Evolutionary conservation across 2,797 vertebrate species (phyloP).

Genomic region (Trachops cirrhosus): DNA sequence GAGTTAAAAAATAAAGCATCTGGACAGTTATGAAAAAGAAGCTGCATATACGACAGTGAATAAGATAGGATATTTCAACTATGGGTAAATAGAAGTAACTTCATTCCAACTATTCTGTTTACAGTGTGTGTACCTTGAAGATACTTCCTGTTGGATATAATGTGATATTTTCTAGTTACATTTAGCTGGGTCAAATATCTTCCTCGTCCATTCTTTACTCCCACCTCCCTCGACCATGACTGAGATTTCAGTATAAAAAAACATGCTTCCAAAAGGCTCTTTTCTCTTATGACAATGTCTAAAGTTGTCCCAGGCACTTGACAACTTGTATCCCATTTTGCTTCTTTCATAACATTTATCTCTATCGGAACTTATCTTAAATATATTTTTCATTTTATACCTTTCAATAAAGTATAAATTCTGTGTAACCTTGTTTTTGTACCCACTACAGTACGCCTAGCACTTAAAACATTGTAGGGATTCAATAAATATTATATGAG

Average conservation of each 20-base stretch:
- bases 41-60: not conserved
- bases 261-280: not conserved
- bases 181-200: not conserved
- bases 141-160: not conserved
- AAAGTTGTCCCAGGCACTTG: not conserved
- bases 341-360: slow-evolving; percentile 12
- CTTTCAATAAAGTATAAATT: not conserved
- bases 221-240: not conserved
- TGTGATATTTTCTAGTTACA: not conserved
- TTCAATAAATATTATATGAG: not conserved
- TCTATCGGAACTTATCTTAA: not conserved
- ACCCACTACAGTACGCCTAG: not conserved
- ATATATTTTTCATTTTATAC: not conserved
- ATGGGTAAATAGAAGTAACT: not conserved
- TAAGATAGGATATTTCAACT: not conserved
- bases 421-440: not conserved
- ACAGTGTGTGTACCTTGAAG: not conserved
- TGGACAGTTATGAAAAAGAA: not conserved
- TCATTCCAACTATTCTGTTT: not conserved
- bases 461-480: not conserved
- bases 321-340: not conserved
- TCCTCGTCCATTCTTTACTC: not conserved
- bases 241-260: not conserved
- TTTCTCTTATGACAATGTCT: not conserved
- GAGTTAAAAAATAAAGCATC: not conserved